Evolutionary conservation across 2,113 vertebrate species (phyloP).

Genomic region (Morone saxatilis): DNA sequence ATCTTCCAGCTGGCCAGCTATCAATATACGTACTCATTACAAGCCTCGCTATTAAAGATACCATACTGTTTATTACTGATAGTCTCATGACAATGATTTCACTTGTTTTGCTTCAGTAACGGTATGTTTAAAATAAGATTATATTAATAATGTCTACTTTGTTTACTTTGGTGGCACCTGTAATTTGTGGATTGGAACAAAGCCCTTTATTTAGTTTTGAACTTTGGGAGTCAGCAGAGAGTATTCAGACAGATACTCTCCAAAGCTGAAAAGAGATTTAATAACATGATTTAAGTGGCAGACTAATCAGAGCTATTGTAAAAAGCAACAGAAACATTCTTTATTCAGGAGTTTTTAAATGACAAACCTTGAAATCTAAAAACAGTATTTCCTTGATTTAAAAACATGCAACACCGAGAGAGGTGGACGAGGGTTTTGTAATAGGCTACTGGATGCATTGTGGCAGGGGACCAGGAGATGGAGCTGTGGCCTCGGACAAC

Average conservation of each 20-base stretch:
- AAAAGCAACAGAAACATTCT: neutral
- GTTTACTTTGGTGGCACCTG: conserved; percentile 13
- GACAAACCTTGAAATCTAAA: conserved; percentile 8
- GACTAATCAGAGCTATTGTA: conserved; percentile 17
- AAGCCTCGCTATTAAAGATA: conserved; percentile 15
- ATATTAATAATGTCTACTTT: no score
- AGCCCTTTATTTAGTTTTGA: neutral
- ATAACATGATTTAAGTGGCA: conserved; percentile 6
- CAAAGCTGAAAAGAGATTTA: conserved; percentile 4
- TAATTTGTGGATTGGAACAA: conserved; percentile 27
- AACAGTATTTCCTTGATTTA: neutral
- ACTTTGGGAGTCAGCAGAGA: neutral
- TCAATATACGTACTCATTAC: neutral
- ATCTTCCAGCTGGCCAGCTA: conserved; percentile 6
- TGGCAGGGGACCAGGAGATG: conserved; percentile 73
- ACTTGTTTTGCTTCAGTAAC: neutral
- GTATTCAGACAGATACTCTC: neutral
- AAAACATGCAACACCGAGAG: neutral
- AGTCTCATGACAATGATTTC: conserved; percentile 4
- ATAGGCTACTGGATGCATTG: conserved; percentile 21
- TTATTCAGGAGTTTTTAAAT: neutral
- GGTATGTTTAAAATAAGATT: no score
- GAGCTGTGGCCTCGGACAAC: conserved; percentile 75
- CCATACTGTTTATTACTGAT: neutral
- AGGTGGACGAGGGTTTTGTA: conserved; percentile 7